Evolutionary conservation across 1,140 invertebrate species (phyloP), one percentile per base, ranked within the genome.

Genomic region (Leptestheria dahalacensis): DNA sequence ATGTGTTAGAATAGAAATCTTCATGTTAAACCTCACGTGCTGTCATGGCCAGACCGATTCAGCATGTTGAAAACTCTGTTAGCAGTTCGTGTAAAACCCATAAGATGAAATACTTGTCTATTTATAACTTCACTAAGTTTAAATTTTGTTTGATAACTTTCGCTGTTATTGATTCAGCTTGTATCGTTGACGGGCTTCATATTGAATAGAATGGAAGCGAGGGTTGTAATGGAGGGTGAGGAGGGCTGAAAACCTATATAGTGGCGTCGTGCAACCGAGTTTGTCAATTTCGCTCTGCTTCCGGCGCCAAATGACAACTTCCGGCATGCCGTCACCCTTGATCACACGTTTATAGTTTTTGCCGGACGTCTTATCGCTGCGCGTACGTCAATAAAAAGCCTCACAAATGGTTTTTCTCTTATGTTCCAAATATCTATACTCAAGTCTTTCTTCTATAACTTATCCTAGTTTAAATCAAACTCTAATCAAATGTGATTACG

Each of bases 261-360:
- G 6, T 41, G 33, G 6, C 33, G 23, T 20, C 20, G 1, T 18
- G 10, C 26, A 55, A 55, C 53, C 26, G 33, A 24, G 53, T 55
- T 55, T 55, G 53, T 55, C 53, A 55, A 55, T 55, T 55, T 55
- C 24, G 53, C 25, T 55, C n/a, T 21, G 53, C 53, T 55, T 55
- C 53, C 53, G 26, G 53, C 33, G 26, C 28, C 53, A 55, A 55
- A 55, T 55, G 53, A 55, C 53, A 55, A 55, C 26, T 55, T 55
- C 53, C 53, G 53, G 53, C 26, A 33, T 26, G 26, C 53, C 53
- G 28, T 55, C 53, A 55, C 26, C 53, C 53, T 55, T 55, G 53
- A 55, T 55, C 53, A 55, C 26, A 50, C 26, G 51, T 53, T 24
- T 53, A 11, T 53, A 24, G 21, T 53, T 4, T 55, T 33, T 26